Evolutionary conservation across 2,797 vertebrate species (phyloP), one percentile per base, ranked within the genome.

Genomic region (Lagodon rhomboides): DNA sequence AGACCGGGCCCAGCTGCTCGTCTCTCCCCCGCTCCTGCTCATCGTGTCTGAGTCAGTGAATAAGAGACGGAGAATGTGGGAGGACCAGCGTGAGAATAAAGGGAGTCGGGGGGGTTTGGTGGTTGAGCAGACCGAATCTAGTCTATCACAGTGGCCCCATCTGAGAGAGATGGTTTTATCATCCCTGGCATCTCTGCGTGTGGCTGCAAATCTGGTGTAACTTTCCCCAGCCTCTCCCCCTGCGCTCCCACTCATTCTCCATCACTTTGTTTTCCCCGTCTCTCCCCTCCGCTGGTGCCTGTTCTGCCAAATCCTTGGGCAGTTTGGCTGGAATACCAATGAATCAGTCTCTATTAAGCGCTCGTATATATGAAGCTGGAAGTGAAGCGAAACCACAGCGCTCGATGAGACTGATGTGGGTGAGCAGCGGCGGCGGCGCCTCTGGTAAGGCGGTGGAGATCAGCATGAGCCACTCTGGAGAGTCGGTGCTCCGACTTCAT

Each of bases 271-370:
- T 85, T 81, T 83, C 68, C 84, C 73, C 72, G 30, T 79, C 74
- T 81, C 44, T 55, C 51, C 79, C 73, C 68, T 85, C 49, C 80
- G 76, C 79, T 76, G 74, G 68, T 81, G 72, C 71, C 85, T 75
- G 59, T 83, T 83, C 70, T 75, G 64, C 73, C 85, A 82, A 80
- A 77, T 86, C 84, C 79, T 82, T 73, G 43, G 83, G 75, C 68
- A 85, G 72, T 83, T 86, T 87, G 85, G 74, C 77, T 72, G 55
- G 53, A 86, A 90, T 89, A 90, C 91, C 87, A 90, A 89, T 86
- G 82, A 87, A 92, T 89, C 80, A 77, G 71, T 86, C 82, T 90
- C 73, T 88, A 89, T 91, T 89, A 93, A 85, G 76, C 73, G 77
- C 72, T 77, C 68, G 56, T 81, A 85, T 76, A 70, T 79, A 83